A percentile compares a stretch with the other conserved stretches of the same genome.
phyloP scores from a whole-genome alignment of 2,888 invertebrate genomes.

The Petrolisthes cinctipes region DNA sequence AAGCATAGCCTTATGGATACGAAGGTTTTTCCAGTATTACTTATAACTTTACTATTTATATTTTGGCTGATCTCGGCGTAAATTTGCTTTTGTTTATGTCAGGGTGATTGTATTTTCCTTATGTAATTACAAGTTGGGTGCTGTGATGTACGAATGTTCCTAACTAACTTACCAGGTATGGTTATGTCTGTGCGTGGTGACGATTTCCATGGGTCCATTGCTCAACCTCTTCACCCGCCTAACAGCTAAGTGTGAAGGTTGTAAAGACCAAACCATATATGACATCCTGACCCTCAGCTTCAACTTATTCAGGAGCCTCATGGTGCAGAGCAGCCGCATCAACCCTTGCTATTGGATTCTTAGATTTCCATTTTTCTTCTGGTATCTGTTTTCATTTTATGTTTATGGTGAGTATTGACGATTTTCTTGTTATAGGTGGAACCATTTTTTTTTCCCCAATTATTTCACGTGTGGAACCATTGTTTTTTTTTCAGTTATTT shows the following conservation, averaged over 20 bases:
- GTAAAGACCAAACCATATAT: neutral
- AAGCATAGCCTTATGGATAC: too few relatives aligned
- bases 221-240: conserved; percentile 21
- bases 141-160: too few relatives aligned
- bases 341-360: conserved; percentile 19
- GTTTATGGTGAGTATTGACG: conserved; percentile 38
- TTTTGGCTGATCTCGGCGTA: too few relatives aligned
- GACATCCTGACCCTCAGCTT: conserved; percentile 18
- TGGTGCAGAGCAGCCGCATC: conserved; percentile 43
- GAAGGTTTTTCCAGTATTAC: too few relatives aligned
- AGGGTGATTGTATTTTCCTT: too few relatives aligned
- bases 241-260: neutral
- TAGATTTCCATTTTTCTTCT: conserved; percentile 33
- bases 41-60: too few relatives aligned
- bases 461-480: too few relatives aligned
- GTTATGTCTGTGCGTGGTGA: conserved; percentile 24
- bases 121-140: too few relatives aligned
- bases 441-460: too few relatives aligned
- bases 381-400: conserved; percentile 51
- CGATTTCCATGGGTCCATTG: conserved; percentile 16
- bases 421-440: too few relatives aligned
- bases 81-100: too few relatives aligned
- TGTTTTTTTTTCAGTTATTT: too few relatives aligned
- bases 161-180: conserved; percentile 16
- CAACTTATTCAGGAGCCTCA: conserved; percentile 36